Conservation (phyloP, 2,113 vertebrate species). For the Chaetura pelagica region DNA sequence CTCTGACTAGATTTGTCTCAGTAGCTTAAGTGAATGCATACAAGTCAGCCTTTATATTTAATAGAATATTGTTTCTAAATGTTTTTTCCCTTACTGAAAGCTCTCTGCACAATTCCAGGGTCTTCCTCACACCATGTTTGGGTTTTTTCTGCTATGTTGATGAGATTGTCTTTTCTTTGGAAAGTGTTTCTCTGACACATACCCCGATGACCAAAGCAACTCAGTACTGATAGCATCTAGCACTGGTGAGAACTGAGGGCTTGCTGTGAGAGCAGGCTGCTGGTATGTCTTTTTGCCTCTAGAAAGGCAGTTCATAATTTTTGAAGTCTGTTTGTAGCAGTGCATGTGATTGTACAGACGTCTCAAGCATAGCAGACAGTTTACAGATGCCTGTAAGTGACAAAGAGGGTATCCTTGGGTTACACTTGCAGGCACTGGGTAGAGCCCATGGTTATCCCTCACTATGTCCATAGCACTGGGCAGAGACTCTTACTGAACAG, state of each 20-base stretch:
- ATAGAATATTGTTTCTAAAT: not conserved
- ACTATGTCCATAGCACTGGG: fast-evolving
- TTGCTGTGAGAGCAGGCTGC: not conserved
- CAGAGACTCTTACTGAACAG: not conserved
- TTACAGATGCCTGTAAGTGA: not conserved
- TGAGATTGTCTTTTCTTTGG: not conserved
- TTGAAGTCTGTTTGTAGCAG: not conserved
- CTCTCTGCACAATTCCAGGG: not conserved
- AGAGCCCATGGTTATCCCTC: not conserved
- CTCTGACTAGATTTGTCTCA: not conserved
- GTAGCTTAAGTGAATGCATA: not conserved
- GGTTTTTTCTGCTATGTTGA: not conserved
- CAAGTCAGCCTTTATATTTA: not conserved
- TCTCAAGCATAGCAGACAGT: not conserved
- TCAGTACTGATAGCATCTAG: not conserved
- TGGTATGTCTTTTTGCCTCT: not conserved
- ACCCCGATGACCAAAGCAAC: not conserved
- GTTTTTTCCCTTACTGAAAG: not conserved
- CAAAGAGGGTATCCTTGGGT: not conserved
- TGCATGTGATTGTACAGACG: not conserved
- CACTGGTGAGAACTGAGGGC: not conserved
- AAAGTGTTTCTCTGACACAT: not conserved
- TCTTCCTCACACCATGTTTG: not conserved
- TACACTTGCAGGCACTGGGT: fast-evolving
- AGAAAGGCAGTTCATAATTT: not conserved